phyloP scores from a whole-genome alignment of 2,113 vertebrate species.

The Corapipo altera region DNA sequence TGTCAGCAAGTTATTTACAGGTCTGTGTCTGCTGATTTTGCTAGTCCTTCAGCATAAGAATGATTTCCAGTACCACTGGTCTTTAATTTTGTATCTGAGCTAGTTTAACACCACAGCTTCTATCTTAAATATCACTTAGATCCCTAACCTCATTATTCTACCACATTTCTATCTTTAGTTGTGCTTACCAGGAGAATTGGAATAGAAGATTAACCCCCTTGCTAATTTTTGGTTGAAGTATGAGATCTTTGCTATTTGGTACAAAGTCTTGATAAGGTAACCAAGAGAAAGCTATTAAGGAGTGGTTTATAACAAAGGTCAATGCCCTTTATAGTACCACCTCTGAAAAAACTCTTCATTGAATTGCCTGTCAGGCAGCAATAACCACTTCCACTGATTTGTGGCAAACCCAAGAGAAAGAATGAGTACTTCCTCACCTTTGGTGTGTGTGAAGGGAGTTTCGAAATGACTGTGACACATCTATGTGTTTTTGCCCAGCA shows the following conservation, averaged over 20 bases:
- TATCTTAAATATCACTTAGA: neutral
- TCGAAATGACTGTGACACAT: neutral
- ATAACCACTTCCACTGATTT: slow-evolving; percentile 2
- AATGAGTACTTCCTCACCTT: neutral
- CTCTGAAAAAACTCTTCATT: slow-evolving; percentile 16
- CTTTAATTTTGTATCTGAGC: neutral
- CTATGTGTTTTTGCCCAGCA: neutral
- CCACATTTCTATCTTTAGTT: neutral
- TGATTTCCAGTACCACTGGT: neutral
- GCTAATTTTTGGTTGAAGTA: neutral
- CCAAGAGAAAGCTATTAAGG: neutral
- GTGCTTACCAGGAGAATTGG: neutral
- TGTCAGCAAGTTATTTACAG: neutral
- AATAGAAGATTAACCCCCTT: neutral
- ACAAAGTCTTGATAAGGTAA: neutral
- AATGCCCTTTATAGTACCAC: neutral
- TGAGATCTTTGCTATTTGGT: neutral
- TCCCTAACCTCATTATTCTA: neutral
- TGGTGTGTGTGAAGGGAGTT: neutral
- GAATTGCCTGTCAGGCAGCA: neutral
- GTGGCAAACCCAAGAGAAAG: neutral
- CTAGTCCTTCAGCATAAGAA: neutral
- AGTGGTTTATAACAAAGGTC: neutral
- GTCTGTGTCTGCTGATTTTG: neutral
- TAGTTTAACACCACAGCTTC: neutral